A percentile compares a stretch with the other conserved stretches of the same genome.
These are phyloP conservation scores for Hypsibius dujardini DNA, from an alignment of 1,140 invertebrate species.

Conservation along the genomic window DNA sequence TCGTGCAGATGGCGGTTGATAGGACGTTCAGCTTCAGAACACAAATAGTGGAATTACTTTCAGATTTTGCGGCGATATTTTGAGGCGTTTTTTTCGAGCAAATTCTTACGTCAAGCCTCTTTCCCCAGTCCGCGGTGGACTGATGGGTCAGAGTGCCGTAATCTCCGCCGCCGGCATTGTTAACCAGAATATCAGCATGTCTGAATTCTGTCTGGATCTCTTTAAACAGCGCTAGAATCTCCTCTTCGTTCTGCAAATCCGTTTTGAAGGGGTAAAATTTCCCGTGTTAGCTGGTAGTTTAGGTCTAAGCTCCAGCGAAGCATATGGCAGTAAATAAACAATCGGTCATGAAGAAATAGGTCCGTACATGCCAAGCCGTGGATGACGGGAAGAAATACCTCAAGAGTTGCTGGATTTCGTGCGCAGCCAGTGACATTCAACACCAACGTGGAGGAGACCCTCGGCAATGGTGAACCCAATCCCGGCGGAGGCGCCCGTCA, in stretches of 20 bases:
- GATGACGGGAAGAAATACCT: slow-evolving; percentile 14
- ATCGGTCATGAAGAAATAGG: no score
- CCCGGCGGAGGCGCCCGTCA: slow-evolving; percentile 26
- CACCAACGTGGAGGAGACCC: slow-evolving; percentile 23
- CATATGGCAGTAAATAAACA: no score
- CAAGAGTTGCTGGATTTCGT: slow-evolving; percentile 21
- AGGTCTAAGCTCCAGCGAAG: no score
- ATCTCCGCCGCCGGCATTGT: background rate
- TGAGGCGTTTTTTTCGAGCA: no score
- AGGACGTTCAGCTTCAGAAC: background rate
- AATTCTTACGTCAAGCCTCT: background rate
- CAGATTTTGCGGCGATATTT: no score
- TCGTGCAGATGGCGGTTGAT: background rate
- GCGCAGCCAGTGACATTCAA: slow-evolving; percentile 27
- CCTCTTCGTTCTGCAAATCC: background rate
- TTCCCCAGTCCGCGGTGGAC: background rate
- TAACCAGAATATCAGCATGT: slow-evolving; percentile 5
- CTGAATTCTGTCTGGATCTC: background rate
- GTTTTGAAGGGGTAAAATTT: background rate
- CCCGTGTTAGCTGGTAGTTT: no score
- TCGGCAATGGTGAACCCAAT: slow-evolving; percentile 24
- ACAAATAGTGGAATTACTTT: background rate
- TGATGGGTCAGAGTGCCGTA: background rate
- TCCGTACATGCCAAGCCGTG: background rate
- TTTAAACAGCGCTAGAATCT: background rate